Percentiles rank a stretch among this genome's conserved stretches.
phyloP scores from a whole-genome alignment of 1,140 invertebrate genomes.

The Penaeus chinensis region DNA sequence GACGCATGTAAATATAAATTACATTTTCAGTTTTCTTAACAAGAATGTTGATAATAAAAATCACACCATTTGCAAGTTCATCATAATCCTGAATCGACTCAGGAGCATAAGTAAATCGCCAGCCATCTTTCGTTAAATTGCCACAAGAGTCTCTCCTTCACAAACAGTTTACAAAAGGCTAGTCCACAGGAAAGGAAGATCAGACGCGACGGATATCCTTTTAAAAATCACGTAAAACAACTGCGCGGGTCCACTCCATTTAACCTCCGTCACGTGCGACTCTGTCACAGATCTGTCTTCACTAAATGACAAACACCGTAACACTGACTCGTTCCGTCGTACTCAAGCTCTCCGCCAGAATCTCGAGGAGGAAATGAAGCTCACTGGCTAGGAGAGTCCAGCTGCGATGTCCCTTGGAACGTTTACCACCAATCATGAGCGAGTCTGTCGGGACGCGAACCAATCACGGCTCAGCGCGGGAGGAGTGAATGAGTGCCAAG shows the following conservation, averaged over 20 bases:
- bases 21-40: too few relatives aligned
- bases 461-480: conserved; percentile 21
- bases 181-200: too few relatives aligned
- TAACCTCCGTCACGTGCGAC: not conserved
- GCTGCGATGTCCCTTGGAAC: conserved; percentile 20
- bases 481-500: conserved; percentile 36
- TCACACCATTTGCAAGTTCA: too few relatives aligned
- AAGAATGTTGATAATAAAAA: too few relatives aligned
- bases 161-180: too few relatives aligned
- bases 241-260: not conserved
- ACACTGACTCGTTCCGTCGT: conserved; percentile 18
- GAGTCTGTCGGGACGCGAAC: conserved; percentile 7
- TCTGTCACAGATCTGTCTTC: conserved; percentile 18
- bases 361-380: conserved; percentile 23
- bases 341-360: conserved; percentile 35
- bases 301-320: conserved; percentile 36
- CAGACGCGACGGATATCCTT: too few relatives aligned
- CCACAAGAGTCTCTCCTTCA: too few relatives aligned
- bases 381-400: not conserved
- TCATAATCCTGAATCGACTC: too few relatives aligned
- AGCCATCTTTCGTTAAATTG: too few relatives aligned
- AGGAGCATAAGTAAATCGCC: too few relatives aligned
- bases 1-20: not conserved
- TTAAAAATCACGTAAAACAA: not conserved
- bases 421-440: not conserved